Conservation (phyloP, 2,888 invertebrate genomes). For the Palloptera scutellata region DNA sequence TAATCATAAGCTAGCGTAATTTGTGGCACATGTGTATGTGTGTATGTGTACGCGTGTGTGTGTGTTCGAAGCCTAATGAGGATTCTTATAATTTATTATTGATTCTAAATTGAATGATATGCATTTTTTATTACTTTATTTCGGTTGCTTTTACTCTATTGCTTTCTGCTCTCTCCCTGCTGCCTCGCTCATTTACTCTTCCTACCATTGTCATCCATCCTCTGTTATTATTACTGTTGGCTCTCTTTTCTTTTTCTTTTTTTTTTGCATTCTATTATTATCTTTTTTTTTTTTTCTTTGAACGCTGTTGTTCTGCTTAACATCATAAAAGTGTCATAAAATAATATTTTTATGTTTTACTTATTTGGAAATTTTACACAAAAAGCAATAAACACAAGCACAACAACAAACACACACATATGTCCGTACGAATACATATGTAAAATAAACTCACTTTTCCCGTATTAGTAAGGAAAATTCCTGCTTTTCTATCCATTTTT, state of each 20-base stretch:
- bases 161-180: neutral
- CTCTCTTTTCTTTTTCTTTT: neutral
- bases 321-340: conserved; percentile 16
- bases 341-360: neutral
- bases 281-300: neutral
- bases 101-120: neutral
- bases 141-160: neutral
- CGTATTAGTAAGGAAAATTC: neutral
- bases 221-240: neutral
- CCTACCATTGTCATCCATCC: neutral
- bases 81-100: conserved; percentile 4
- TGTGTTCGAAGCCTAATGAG: no score
- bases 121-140: neutral
- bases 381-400: neutral
- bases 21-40: no score
- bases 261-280: neutral
- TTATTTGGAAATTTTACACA: conserved; percentile 1
- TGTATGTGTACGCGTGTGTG: no score
- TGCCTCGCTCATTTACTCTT: no score
- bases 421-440: neutral
- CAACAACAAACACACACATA: conserved; percentile 4
- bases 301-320: neutral
- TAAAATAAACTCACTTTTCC: neutral
- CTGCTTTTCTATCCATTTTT: neutral
- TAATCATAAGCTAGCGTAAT: no score